A percentile compares a stretch with the other conserved stretches of the same genome.
phyloP scores from a whole-genome alignment of 1,140 invertebrate species.

The Diachasma alloeum region DNA sequence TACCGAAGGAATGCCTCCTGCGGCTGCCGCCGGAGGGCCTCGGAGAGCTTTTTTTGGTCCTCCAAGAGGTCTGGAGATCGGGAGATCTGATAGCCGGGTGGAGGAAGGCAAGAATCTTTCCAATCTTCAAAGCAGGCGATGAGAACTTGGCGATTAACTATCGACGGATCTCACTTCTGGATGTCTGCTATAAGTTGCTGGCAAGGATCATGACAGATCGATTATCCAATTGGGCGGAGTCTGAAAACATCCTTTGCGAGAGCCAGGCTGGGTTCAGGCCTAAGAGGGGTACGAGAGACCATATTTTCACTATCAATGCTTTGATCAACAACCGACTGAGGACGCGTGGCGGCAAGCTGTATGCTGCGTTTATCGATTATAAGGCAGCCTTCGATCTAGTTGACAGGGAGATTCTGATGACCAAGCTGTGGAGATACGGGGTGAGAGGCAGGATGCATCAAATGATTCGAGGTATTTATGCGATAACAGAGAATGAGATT shows the following conservation, averaged over 20 bases:
- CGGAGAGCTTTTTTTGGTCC: too few relatives aligned
- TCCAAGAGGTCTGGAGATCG: too few relatives aligned
- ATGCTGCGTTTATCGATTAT: too few relatives aligned
- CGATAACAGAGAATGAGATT: too few relatives aligned
- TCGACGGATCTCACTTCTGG: slow-evolving; percentile 27
- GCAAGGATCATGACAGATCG: slow-evolving; percentile 22
- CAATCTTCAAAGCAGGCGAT: too few relatives aligned
- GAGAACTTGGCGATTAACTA: slow-evolving; percentile 19
- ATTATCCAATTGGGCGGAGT: slow-evolving; percentile 12
- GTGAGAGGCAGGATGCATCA: neutral
- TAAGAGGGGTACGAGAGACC: slow-evolving; percentile 16
- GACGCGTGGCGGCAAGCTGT: neutral
- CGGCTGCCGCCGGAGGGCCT: too few relatives aligned
- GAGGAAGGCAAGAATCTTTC: too few relatives aligned
- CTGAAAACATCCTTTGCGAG: neutral
- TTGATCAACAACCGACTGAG: slow-evolving; percentile 5
- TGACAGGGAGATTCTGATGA: neutral
- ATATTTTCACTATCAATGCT: slow-evolving; percentile 17
- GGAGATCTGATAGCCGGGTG: too few relatives aligned
- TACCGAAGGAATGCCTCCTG: neutral
- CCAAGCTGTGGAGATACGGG: neutral
- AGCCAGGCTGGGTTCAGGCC: slow-evolving; percentile 23
- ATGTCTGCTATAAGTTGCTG: slow-evolving; percentile 29
- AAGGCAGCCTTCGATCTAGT: too few relatives aligned
- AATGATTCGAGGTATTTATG: neutral